Evolutionary conservation across 2,797 vertebrate genomes (phyloP), one percentile per base, ranked within the genome.

Genomic region (Furcifer pardalis): DNA sequence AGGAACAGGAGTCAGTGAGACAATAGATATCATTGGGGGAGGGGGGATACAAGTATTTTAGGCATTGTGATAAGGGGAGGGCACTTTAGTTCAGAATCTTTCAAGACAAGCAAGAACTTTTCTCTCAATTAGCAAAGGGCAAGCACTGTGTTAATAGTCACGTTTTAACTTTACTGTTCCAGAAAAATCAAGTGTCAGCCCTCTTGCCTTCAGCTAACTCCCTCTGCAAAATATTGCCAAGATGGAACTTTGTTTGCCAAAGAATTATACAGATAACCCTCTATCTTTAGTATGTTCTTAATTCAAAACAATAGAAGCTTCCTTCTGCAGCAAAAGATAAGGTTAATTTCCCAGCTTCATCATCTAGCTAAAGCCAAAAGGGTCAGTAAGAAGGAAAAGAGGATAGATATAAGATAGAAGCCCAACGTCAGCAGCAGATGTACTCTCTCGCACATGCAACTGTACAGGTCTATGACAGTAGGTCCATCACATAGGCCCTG

Each of bases 401-500:
- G 27, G 49, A 32, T 71, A 52, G 56, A 68, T 46, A 56, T 77
- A 44, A 60, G 40, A 32, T 32, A 72, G 17, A 19, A 42, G n/a
- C 13, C 15, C 40, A 30, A 1, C 3, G 17, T 60, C 65, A 65
- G 44, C 60, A 66, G 2, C 5, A 44, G 42, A 74, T 68, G 49
- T 21, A 27, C 32, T 32, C 37, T 44, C 37, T 27, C 37, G 25
- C 17, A 17, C 63, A 46, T 25, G 30, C 42, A 66, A 52, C 46
- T 52, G 15, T 35, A 59, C 32, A 32, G 12, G 23, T 27, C 37
- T 13, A 60, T 27, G 49, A 52, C 25, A 49, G 32, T 4, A 77
- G 60, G 27, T 23, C 63, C 62, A 86, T 76, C 1, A 0, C 60
- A 79, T n/a, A 4, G 88, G 82, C 80, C 85, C 83, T 88, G 86